These are phyloP conservation scores for Aethina tumida DNA, from an alignment of 1,140 invertebrate species.

Conservation along the genomic window DNA sequence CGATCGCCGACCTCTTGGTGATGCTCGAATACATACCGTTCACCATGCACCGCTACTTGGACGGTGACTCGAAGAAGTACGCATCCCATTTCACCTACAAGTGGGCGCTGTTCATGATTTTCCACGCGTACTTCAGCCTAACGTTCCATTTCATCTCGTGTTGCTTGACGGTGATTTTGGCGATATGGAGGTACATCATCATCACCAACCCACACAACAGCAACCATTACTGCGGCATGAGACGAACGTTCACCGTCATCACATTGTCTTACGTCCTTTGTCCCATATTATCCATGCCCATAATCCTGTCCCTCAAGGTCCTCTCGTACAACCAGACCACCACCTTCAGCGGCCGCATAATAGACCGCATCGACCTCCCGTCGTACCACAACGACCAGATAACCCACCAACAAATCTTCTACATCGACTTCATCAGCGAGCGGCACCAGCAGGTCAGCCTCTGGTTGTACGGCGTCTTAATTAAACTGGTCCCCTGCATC, in stretches of 20 bases:
- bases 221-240: conserved; percentile 65
- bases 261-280: conserved; percentile 70
- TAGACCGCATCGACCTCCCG: conserved; percentile 17
- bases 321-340: conserved; percentile 36
- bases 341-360: conserved; percentile 37
- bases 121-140: conserved; percentile 75
- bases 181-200: conserved; percentile 90
- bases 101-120: conserved; percentile 72
- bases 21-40: conserved; percentile 94
- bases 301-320: conserved; percentile 65
- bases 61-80: conserved; percentile 39
- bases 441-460: conserved; percentile 54
- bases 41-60: conserved; percentile 69
- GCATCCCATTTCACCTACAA: conserved; percentile 56
- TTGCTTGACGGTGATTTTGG: conserved; percentile 83
- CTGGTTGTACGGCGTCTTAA: conserved; percentile 77
- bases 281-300: conserved; percentile 74
- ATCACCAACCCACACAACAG: conserved; percentile 71
- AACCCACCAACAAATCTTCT: conserved; percentile 38
- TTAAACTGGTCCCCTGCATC: conserved; percentile 79
- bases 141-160: conserved; percentile 89
- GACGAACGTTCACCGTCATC: conserved; percentile 61
- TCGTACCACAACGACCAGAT: conserved; percentile 27
- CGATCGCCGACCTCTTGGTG: conserved; percentile 83
- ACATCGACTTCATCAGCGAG: conserved; percentile 22